A percentile compares a stretch with the other conserved stretches of the same genome.
Conservation (phyloP, 2,888 invertebrate genomes). For the Cremastobaeus sp. region DNA sequence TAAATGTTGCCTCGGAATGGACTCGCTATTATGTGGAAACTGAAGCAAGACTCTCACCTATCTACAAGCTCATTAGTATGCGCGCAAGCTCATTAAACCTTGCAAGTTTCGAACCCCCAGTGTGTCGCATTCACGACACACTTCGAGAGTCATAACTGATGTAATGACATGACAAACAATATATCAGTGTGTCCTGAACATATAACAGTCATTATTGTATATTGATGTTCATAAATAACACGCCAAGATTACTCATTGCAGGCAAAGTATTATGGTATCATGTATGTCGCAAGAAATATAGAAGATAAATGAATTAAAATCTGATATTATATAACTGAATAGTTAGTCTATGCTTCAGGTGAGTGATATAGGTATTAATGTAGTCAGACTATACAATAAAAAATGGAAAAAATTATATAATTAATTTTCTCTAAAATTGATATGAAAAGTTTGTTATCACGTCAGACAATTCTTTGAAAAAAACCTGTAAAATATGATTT, state of each 20-base stretch:
- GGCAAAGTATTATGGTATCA: too few species aligned
- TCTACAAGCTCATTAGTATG: constrained; percentile 76
- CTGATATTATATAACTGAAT: too few species aligned
- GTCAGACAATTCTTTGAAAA: too few species aligned
- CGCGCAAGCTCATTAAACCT: constrained; percentile 75
- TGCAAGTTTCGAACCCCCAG: constrained; percentile 75
- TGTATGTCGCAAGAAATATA: too few species aligned
- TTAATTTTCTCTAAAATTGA: too few species aligned
- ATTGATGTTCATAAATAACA: constrained; percentile 27
- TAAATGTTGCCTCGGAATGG: constrained; percentile 67
- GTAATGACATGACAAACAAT: constrained; percentile 50
- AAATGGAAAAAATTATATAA: too few species aligned
- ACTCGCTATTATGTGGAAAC: constrained; percentile 76
- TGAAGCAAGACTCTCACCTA: constrained; percentile 74
- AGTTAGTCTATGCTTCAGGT: too few species aligned
- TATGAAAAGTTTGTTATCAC: too few species aligned
- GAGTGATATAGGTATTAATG: too few species aligned
- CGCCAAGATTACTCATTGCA: background rate
- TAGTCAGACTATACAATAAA: too few species aligned
- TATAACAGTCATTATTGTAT: constrained; percentile 30
- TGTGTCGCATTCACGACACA: constrained; percentile 74
- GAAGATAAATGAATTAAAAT: too few species aligned
- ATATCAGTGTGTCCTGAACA: constrained; percentile 38
- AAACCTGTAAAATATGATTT: too few species aligned
- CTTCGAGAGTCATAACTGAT: constrained; percentile 49